phyloP scores from a whole-genome alignment of 2,888 invertebrate genomes.

The Serrognathus titanus region DNA sequence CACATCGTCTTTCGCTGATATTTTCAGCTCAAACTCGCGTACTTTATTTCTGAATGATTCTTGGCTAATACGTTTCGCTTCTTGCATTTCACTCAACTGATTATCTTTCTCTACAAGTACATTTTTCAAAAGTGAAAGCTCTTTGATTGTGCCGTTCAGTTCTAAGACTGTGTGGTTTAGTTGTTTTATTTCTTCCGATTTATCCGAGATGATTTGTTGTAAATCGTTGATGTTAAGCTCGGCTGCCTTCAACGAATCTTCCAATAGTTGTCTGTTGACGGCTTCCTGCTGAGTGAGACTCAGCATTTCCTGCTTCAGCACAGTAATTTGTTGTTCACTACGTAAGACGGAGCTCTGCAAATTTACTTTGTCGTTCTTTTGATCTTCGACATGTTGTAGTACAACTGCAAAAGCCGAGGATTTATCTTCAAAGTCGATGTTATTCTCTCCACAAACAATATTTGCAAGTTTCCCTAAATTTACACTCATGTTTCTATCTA shows the following conservation, averaged over 20 bases:
- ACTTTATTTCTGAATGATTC: slow-evolving; percentile 18
- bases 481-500: slow-evolving; percentile 13
- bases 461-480: slow-evolving; percentile 17
- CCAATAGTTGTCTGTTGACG: slow-evolving; percentile 9
- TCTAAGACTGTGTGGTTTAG: slow-evolving; percentile 14
- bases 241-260: slow-evolving; percentile 10
- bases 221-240: slow-evolving; percentile 13
- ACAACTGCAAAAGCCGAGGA: slow-evolving; percentile 15
- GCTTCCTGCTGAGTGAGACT: slow-evolving; percentile 15
- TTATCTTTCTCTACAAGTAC: slow-evolving; percentile 6
- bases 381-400: slow-evolving; percentile 8
- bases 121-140: slow-evolving; percentile 15
- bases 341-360: slow-evolving; percentile 1
- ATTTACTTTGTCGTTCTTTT: slow-evolving; percentile 11
- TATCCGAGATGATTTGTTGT: slow-evolving; percentile 11
- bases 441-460: slow-evolving; percentile 13
- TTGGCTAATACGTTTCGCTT: background rate
- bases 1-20: slow-evolving; percentile 6
- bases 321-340: slow-evolving; percentile 11
- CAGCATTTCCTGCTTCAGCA: slow-evolving; percentile 9
- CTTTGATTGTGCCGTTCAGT: slow-evolving; percentile 15
- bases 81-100: slow-evolving; percentile 4
- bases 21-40: slow-evolving; percentile 9
- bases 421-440: slow-evolving; percentile 12
- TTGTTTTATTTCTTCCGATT: slow-evolving; percentile 16